Evolutionary conservation across 2,113 vertebrate genomes (phyloP), one percentile per base, ranked within the genome.

Genomic region (Heloderma charlesbogerti): DNA sequence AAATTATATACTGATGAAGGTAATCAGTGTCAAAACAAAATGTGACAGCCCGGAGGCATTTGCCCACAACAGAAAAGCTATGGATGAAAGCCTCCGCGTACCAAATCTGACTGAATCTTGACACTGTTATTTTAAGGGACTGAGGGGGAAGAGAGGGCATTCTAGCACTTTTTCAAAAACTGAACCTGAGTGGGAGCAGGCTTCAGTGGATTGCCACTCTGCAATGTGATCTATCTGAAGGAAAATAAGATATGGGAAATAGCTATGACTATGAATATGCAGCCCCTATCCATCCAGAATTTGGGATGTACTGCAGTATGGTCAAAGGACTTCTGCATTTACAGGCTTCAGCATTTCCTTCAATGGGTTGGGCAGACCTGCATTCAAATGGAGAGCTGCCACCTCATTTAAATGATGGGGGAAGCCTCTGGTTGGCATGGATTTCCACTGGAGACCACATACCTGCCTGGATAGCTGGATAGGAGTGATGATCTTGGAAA

Each of bases 1-100:
- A 93, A 95, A 89, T 96, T 96, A 95, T 96, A 95, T 6, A 63
- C 91, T 96, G 95, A 96, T 95, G 95, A 95, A 84, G 88, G 92
- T 94, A 95, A 97, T 96, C 91, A 94, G 90, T 91, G 12, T 84
- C 92, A 84, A 74, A 90, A 83, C 93, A 31, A 91, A 78, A 67
- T 51, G 1, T 94, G 92, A 92, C 91, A 94, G 91, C 89, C 18
- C 31, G 66, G 9, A 0, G 86, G 18, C 75, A 63, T 85, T 27
- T 45, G 88, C 88, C 89, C 84, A 9, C 1, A 66, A 88, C 0
- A 69, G 92, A 87, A 86, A 1, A 22, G 77, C 0, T 89, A 90
- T 57, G 92, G 84, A 91, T 37, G 71, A 45, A 93, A 88, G 84
- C 34, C 69, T 74, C 34, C 0, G 0, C 27, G 8, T 37, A 66